These are phyloP conservation scores for Hypsibius dujardini DNA, from an alignment of 1,140 invertebrate genomes.

Conservation along the genomic window DNA sequence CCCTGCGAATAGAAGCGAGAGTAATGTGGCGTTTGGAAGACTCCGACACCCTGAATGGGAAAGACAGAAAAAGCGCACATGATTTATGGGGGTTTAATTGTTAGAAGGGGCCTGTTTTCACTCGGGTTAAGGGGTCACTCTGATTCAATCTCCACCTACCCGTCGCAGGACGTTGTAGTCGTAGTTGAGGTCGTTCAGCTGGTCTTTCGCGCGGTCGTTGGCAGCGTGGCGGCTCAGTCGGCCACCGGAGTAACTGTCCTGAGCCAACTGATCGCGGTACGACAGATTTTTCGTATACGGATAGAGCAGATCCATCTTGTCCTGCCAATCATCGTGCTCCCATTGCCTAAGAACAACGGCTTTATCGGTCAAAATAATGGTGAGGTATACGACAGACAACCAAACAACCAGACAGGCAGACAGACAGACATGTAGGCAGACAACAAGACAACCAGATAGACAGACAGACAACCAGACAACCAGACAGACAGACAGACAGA, in stretches of 20 bases:
- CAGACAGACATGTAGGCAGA: no score
- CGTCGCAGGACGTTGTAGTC: slow-evolving; percentile 7
- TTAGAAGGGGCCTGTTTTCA: neutral
- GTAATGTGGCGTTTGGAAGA: neutral
- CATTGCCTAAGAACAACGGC: neutral
- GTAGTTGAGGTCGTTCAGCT: slow-evolving; percentile 8
- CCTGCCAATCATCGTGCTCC: neutral
- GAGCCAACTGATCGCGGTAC: neutral
- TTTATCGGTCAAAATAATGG: no score
- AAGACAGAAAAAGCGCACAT: no score
- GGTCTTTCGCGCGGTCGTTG: neutral
- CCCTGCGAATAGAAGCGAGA: neutral
- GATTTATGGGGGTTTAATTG: no score
- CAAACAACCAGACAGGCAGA: no score
- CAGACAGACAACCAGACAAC: no score
- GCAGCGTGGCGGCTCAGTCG: neutral
- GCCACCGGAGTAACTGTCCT: neutral
- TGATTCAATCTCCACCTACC: neutral
- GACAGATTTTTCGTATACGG: neutral
- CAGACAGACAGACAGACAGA: no score
- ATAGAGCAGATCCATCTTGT: neutral
- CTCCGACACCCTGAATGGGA: no score
- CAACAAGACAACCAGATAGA: no score
- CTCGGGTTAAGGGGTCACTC: no score
- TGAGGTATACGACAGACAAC: no score